phyloP scores from a whole-genome alignment of 2,113 vertebrate genomes.

The Taurulus bubalis region DNA sequence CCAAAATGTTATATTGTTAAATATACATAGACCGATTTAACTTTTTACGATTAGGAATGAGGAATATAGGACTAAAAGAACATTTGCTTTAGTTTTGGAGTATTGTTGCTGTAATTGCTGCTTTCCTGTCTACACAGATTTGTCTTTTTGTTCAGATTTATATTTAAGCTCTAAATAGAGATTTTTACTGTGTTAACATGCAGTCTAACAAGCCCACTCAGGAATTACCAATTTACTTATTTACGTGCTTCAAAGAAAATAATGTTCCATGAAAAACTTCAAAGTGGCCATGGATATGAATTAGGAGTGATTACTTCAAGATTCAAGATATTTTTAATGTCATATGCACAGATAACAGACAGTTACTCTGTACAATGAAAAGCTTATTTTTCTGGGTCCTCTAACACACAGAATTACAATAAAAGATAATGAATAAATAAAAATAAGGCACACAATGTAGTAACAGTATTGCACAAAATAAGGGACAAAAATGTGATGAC shows the following conservation, averaged over 20 bases:
- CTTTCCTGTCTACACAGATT: not conserved
- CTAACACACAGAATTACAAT: too few relatives aligned
- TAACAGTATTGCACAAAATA: too few relatives aligned
- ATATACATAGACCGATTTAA: not conserved
- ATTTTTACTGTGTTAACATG: slow-evolving; percentile 6
- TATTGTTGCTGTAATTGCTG: slow-evolving; percentile 8
- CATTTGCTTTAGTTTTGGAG: not conserved
- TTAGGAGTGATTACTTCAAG: slow-evolving; percentile 10
- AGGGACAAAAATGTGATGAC: too few relatives aligned
- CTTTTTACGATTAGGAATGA: not conserved
- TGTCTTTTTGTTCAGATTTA: slow-evolving; percentile 16
- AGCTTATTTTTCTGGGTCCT: too few relatives aligned
- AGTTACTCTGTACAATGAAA: too few relatives aligned
- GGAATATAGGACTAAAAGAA: not conserved
- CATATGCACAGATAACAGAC: too few relatives aligned
- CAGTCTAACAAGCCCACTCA: slow-evolving; percentile 20
- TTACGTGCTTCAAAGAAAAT: slow-evolving; percentile 38
- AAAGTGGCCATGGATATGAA: slow-evolving; percentile 18
- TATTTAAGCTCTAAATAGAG: slow-evolving; percentile 13
- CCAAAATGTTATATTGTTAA: not conserved
- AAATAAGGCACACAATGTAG: too few relatives aligned
- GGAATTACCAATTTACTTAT: slow-evolving; percentile 27
- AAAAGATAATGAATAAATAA: too few relatives aligned
- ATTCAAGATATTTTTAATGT: too few relatives aligned
- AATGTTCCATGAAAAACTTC: slow-evolving; percentile 25